Evolutionary conservation across 2,113 vertebrate species (phyloP).

Genomic region (Bos taurus): ARS-UCD2.0 NC_037356.1:36747001-36747500

Average conservation of each 20-base stretch:
- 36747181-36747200: not conserved
- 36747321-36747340: not conserved
- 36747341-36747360: not conserved
- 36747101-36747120: not conserved
- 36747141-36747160: not conserved
- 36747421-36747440: not conserved
- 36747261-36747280: not conserved
- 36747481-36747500: not conserved
- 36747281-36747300: not conserved
- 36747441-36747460: not conserved
- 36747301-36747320: not conserved
- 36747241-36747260: not conserved
- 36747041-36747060: not conserved
- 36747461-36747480: not conserved
- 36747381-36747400: not conserved
- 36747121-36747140: conserved; percentile 15
- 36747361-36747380: not conserved
- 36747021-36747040: not conserved
- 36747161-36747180: not conserved
- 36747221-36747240: not conserved
- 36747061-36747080: not conserved
- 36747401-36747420: not conserved
- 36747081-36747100: not conserved
- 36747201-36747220: not conserved
- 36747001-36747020: not conserved